Base-by-base conservation (phyloP, 2,797 vertebrate species). In the Arrhamphus sclerolepis region DNA sequence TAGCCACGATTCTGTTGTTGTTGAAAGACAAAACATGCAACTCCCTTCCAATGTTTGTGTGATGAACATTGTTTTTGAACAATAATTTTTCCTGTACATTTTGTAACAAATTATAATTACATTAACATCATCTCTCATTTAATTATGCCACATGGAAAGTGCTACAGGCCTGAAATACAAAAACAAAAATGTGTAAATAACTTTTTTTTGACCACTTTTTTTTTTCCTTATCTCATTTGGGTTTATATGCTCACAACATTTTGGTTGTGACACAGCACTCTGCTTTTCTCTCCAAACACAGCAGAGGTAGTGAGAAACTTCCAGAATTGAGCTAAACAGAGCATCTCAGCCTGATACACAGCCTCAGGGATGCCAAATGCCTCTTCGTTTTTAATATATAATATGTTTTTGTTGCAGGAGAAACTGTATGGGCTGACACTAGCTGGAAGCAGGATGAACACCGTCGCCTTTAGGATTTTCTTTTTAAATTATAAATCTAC, bases 401-500 rank as follows among this genome's bases (percentile, higher is more conserved):
- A 75, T 52, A 34, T 40, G 46, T 61, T 48, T n/a, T 16, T 47
- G 8, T 52, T 50, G 53, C 77, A 39, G 31, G 31, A 34, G 62
- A 50, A 26, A 57, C 40, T 62, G 44, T 66, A 16, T 39, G 56
- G 75, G 52, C 69, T 50, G 78, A 69, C 55, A 46, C 39, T 13
- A 46, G 59, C 31, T 34, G 31, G 9, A 10, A 34, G 31, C 31
- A 9, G 31, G 31, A 34, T 11, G 31, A 34, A 11, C 61, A 57
- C 65, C 65, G 42, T 59, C 52, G 39, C 68, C 62, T 66, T 42
- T 46, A 64, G 72, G 63, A 62, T 55, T 77, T 55, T 73, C 2
- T 48, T 52, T 53, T 20, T 75, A 11, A 56, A 62, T 69, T 66
- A 75, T 78, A 75, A 53, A 85, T 63, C 43, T 57, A 47, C 57